These are phyloP conservation scores for Aselliscus stoliczkanus DNA, from an alignment of 2,797 vertebrate species.

Conservation along the genomic window DNA sequence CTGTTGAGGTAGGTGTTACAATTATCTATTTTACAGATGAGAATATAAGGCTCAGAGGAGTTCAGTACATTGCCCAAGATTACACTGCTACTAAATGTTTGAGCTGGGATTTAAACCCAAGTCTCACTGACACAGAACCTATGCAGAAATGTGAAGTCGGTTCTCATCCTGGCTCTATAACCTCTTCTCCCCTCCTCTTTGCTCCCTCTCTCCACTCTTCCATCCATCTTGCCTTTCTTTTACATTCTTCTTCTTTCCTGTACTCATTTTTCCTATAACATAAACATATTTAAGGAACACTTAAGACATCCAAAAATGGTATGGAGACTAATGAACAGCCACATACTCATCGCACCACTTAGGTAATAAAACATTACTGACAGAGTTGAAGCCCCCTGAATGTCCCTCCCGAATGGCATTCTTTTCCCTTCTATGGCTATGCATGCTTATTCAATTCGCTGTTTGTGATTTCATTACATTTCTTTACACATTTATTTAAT, in stretches of 20 bases:
- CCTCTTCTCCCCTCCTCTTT: not conserved
- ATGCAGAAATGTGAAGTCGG: rapidly evolving
- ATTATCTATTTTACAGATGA: not conserved
- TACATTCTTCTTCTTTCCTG: not conserved
- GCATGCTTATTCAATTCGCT: not conserved
- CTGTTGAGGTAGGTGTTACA: not conserved
- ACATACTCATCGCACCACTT: not conserved
- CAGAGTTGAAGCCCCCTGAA: not conserved
- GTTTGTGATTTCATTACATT: not conserved
- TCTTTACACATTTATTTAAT: not conserved
- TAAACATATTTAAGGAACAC: not conserved
- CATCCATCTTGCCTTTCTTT: not conserved
- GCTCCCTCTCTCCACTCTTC: not conserved
- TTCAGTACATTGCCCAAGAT: not conserved
- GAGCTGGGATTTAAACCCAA: not conserved
- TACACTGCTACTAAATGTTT: not conserved
- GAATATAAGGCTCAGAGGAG: not conserved
- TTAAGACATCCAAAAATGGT: not conserved
- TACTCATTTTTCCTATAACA: not conserved
- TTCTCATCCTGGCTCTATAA: not conserved
- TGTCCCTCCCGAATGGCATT: not conserved
- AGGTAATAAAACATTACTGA: not conserved
- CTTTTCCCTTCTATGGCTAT: not conserved
- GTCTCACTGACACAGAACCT: not conserved
- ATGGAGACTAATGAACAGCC: not conserved